Conservation (phyloP, 2,113 vertebrate species). For the Tretioscincus oriximinensis region DNA sequence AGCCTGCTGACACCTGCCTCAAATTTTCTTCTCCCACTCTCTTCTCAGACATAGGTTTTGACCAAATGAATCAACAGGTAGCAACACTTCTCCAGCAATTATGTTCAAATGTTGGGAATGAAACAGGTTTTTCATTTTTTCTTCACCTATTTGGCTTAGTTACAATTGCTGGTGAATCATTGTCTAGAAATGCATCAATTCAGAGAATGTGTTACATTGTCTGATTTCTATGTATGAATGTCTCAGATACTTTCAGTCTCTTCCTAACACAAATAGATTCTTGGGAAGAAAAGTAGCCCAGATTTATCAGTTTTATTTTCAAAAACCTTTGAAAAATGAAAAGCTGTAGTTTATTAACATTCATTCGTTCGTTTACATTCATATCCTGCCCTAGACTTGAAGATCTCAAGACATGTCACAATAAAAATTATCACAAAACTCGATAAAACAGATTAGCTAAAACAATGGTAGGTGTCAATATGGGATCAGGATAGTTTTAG, state of each 20-base stretch:
- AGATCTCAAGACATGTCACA: too few relatives aligned
- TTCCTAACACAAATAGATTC: neutral
- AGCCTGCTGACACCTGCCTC: neutral
- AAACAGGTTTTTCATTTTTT: neutral
- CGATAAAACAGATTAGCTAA: too few relatives aligned
- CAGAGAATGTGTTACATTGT: constrained; percentile 11
- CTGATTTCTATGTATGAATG: neutral
- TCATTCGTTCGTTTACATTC: too few relatives aligned
- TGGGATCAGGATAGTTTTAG: too few relatives aligned
- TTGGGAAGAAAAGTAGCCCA: too few relatives aligned
- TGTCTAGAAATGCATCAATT: constrained; percentile 32
- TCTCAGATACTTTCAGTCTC: neutral
- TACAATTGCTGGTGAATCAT: constrained; percentile 32
- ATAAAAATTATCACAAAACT: too few relatives aligned
- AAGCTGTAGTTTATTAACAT: too few relatives aligned
- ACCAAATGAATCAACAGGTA: constrained; percentile 17
- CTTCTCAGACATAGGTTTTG: neutral
- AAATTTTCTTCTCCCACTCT: neutral
- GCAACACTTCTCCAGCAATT: constrained; percentile 30
- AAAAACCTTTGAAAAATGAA: neutral
- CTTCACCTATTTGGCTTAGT: constrained; percentile 25
- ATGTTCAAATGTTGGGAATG: constrained; percentile 2
- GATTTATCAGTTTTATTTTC: neutral
- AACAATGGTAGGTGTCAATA: too few relatives aligned
- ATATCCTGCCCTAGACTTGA: too few relatives aligned